These are phyloP conservation scores for Halcyon senegalensis DNA, from an alignment of 2,113 vertebrate genomes.

Conservation along the genomic window DNA sequence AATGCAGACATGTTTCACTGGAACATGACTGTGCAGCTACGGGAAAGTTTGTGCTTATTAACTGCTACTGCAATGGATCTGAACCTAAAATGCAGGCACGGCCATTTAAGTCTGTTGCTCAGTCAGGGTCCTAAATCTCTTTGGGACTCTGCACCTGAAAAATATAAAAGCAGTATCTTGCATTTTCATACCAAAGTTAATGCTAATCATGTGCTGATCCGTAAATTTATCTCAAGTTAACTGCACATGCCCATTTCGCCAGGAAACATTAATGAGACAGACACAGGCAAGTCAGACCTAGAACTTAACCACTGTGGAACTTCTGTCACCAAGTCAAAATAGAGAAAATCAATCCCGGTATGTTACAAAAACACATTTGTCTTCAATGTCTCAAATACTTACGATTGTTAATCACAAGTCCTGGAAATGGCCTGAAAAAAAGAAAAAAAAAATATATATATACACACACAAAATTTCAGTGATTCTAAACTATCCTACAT, in stretches of 20 bases:
- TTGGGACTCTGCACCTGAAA: not conserved
- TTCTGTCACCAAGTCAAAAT: not conserved
- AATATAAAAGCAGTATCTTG: not conserved
- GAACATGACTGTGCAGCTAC: not conserved
- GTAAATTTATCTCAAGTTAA: not conserved
- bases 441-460: not conserved
- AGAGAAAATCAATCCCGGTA: not conserved
- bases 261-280: not conserved
- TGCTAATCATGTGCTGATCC: not conserved
- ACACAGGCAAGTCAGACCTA: not conserved
- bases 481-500: not conserved
- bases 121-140: not conserved
- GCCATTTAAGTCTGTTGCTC: not conserved
- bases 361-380: not conserved
- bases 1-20: not conserved
- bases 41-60: not conserved
- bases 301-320: not conserved
- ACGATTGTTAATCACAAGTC: conserved; percentile 72
- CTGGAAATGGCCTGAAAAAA: conserved; percentile 68
- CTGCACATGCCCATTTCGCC: not conserved
- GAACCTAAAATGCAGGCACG: not conserved
- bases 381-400: conserved; percentile 48
- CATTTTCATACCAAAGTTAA: not conserved
- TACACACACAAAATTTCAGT: not conserved
- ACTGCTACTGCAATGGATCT: not conserved